Base-by-base conservation (phyloP, 2,888 invertebrate genomes). In the Lochmaea capreae region DNA sequence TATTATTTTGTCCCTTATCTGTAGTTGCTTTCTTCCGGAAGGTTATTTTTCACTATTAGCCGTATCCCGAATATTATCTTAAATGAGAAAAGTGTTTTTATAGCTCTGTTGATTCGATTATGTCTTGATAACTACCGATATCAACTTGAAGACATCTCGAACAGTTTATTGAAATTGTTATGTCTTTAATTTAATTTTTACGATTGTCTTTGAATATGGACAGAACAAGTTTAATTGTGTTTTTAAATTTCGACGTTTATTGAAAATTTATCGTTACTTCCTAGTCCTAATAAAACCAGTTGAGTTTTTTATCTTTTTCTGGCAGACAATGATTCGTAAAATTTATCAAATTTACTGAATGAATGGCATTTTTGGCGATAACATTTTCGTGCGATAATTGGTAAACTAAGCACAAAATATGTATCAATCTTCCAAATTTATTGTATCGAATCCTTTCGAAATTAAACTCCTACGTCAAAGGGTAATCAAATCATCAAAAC, bases 101-200 rank as follows among this genome's bases (percentile, higher is more conserved):
- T 4, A 8, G 33, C 8, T 33, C 8, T 33, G 33, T 33, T 33
- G 46, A 46, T 46, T 46, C 11, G 46, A 12, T 46, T 12, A 46
- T 46, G 46, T 46, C 14, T 46, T 46, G 46, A 46, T 46, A 46
- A 46, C 46, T 14, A 11, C 46, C 46, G 12, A 46, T 14, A 22
- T 57, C 12, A 57, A 57, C 18, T 57, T 57, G 22, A 22, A 18
- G 16, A 22, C 22, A 16, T 57, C 22, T 22, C n/a, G 5, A 16
- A 33, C 33, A 22, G 57, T 57, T 57, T 57, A 57, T 57, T 57
- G 57, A 22, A 57, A 18, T 57, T 57, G 57, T 57, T 57, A 57
- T 57, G 18, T 22, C 22, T 22, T 22, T 57, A 6, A 57, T 57
- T 16, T 57, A 57, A 5, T 12, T 57, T 57, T 57, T 22, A 57